A percentile compares a stretch with the other conserved stretches of the same genome.
Evolutionary conservation across 2,888 invertebrate species (phyloP).

Genomic region (Thymelicus lineola): DNA sequence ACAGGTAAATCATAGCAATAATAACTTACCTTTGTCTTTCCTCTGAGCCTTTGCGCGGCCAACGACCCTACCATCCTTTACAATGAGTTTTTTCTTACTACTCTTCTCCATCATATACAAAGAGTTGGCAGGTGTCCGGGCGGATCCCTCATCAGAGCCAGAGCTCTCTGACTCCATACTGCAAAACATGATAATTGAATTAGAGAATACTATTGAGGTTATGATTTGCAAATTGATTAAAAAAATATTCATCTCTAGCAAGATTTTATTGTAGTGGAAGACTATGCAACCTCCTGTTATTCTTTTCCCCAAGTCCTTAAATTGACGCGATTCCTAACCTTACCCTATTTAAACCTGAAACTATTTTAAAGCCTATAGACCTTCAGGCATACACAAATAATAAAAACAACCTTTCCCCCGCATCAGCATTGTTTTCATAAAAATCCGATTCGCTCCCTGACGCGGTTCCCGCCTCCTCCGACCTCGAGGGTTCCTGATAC

Average conservation of each 20-base stretch:
- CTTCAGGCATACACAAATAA: not conserved
- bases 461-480: constrained; percentile 67
- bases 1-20: not conserved
- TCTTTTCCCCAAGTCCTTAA: no score
- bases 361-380: no score
- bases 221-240: no score
- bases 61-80: constrained; percentile 86
- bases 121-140: constrained; percentile 83
- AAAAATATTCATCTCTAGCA: no score
- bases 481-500: constrained; percentile 53
- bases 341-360: no score
- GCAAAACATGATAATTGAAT: constrained; percentile 44
- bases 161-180: constrained; percentile 84
- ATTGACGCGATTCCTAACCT: no score
- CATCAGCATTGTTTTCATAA: constrained; percentile 76
- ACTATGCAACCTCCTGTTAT: no score
- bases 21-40: constrained; percentile 88
- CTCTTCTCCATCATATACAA: constrained; percentile 93
- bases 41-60: constrained; percentile 90
- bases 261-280: no score
- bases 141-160: constrained; percentile 75
- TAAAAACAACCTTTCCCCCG: constrained; percentile 67
- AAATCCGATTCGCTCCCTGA: constrained; percentile 79
- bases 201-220: no score
- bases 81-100: constrained; percentile 89